Base-by-base conservation (phyloP, 2,113 vertebrate species). In the Hiodon alosoides region DNA sequence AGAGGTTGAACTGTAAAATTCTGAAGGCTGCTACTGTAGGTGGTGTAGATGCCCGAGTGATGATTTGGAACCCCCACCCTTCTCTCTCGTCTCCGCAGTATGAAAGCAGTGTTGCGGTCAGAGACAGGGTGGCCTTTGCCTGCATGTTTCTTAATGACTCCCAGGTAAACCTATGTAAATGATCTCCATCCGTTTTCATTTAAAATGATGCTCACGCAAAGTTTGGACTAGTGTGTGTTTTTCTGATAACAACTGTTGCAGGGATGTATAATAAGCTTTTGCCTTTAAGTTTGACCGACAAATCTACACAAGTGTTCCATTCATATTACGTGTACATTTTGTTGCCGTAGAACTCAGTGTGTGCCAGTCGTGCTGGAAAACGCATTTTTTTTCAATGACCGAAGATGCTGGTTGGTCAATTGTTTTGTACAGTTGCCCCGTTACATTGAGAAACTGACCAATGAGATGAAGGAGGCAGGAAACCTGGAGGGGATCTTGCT, bases 401-500 rank as follows among this genome's bases (percentile, higher is more conserved):
- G 67, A 13, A n/a, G 6, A 10, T 46, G 7, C 57, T 53, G 9
- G 17, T 68, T 51, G 7, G 5, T 59, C 51, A 50, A 7, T 16
- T 9, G 48, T 62, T 10, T 7, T 69, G 10, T 80, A 5, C 80
- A 98, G 96, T 85, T 98, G 79, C 94, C 95, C 75, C 95, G 94
- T 53, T 99, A 96, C 87, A 92, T 98, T 3, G 97, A 99, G 82
- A 99, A 98, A 77, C 87, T 99, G 80, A 96, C 95, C 1, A 93
- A 90, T 81, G 97, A 99, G 87, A 95, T 99, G 96, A 98, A 97
- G 83, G 97, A 96, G 5, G 90, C 87, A 31, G 97, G 97, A 3
- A 98, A 99, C 89, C 92, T 99, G 83, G 97, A 99, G 87, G 97
- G 97, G 74, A 95, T 99, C 83, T 87, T 99, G 60, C 86, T 99